Conservation (phyloP, 2,888 invertebrate species). For the Gymnoscelis rufifasciata region DNA sequence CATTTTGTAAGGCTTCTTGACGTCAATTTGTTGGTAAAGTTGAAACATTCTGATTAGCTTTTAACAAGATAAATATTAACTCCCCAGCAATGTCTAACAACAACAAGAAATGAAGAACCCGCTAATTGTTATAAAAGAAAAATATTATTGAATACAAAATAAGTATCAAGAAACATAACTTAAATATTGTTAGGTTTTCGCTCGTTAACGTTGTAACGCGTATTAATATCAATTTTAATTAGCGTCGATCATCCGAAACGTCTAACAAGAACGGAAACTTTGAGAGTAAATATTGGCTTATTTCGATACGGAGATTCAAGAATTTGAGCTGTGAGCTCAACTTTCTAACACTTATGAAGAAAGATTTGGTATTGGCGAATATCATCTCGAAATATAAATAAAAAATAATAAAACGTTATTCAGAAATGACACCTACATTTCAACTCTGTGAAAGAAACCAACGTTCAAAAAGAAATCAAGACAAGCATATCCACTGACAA, state of each 20-base stretch:
- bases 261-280: conserved; percentile 12
- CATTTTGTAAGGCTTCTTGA: conserved; percentile 4
- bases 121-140: neutral
- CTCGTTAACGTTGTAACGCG: neutral
- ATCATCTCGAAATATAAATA: neutral
- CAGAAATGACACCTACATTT: neutral
- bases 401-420: neutral
- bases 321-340: conserved; percentile 11
- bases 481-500: conserved; percentile 5
- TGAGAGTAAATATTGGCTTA: conserved; percentile 15
- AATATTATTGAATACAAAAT: neutral
- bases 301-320: conserved; percentile 8
- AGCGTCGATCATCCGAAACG: conserved; percentile 15
- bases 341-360: conserved; percentile 5
- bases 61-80: conserved; percentile 3
- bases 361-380: too few species aligned
- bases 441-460: neutral
- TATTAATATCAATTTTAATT: conserved; percentile 16
- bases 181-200: conserved; percentile 4
- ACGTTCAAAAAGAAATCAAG: conserved; percentile 1
- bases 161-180: neutral
- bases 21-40: neutral
- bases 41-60: neutral
- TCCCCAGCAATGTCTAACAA: neutral
- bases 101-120: neutral